Conservation (phyloP, 2,888 invertebrate genomes). For the Leptothorax acervorum region DNA sequence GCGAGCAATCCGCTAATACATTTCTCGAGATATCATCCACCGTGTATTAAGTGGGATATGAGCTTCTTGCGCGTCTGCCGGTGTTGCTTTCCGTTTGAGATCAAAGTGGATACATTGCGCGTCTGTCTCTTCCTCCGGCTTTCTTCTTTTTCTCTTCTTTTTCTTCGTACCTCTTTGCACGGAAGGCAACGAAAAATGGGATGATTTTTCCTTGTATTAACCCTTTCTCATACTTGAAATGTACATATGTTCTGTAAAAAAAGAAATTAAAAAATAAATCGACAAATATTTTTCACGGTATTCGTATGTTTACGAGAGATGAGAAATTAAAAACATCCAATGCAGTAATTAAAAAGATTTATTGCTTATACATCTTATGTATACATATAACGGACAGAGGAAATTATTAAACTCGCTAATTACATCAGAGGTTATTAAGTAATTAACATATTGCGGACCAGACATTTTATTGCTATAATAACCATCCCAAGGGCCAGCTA, state of each 20-base stretch:
- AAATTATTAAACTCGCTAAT: no score
- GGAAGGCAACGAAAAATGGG: slow-evolving; percentile 10
- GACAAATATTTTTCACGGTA: no score
- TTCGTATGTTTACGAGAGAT: neutral
- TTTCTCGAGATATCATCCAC: slow-evolving; percentile 58
- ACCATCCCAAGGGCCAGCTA: no score
- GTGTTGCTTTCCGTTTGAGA: slow-evolving; percentile 64
- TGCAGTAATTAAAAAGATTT: neutral
- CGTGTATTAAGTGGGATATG: slow-evolving; percentile 65
- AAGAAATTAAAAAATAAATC: neutral
- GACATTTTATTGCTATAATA: no score
- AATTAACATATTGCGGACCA: no score
- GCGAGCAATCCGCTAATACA: slow-evolving; percentile 65
- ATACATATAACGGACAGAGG: no score
- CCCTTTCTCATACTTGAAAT: slow-evolving; percentile 5
- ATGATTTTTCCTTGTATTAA: neutral
- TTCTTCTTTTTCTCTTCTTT: neutral
- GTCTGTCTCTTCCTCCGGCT: neutral
- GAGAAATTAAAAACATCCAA: neutral
- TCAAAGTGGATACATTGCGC: slow-evolving; percentile 65
- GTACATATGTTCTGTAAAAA: neutral
- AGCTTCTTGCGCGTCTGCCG: slow-evolving; percentile 63
- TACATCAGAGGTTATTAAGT: no score
- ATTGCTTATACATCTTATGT: neutral
- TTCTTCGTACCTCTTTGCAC: neutral